Evolutionary conservation across 2,797 vertebrate genomes (phyloP).

Genomic region (Morelia viridis): DNA sequence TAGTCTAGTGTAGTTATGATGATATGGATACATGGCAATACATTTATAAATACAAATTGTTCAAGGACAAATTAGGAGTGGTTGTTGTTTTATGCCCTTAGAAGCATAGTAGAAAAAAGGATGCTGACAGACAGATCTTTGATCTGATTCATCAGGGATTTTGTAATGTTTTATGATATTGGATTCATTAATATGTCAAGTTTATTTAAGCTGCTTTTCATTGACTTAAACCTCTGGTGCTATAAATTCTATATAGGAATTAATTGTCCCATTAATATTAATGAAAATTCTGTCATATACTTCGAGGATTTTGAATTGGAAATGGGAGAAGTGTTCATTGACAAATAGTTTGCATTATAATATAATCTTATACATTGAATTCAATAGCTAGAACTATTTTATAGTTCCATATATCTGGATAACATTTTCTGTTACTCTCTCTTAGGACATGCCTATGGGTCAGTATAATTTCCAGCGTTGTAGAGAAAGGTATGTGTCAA

Average conservation of each 20-base stretch:
- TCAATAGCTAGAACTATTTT: constrained; percentile 16
- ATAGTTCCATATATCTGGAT: constrained; percentile 32
- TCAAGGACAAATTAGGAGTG: neutral
- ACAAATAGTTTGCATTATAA: neutral
- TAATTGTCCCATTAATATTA: neutral
- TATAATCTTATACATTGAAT: constrained; percentile 5
- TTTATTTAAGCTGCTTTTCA: neutral
- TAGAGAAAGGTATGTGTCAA: constrained; percentile 72
- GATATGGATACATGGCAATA: too few species aligned
- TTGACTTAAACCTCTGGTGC: neutral
- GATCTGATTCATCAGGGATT: neutral
- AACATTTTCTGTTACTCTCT: constrained; percentile 19
- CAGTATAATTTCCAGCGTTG: constrained; percentile 91
- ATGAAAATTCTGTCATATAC: constrained; percentile 3
- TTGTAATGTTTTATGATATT: neutral
- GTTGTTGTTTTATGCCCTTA: neutral
- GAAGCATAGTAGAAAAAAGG: neutral
- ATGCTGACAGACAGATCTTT: neutral
- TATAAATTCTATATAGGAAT: neutral
- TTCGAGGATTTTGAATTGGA: constrained; percentile 8
- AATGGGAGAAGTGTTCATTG: neutral
- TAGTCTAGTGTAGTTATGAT: too few species aligned
- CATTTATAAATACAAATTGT: neutral
- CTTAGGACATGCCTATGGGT: constrained; percentile 90
- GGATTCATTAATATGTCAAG: neutral